A percentile compares a stretch with the other conserved stretches of the same genome.
Conservation (phyloP, 1,140 invertebrate genomes). For the Anthonomus grandis region DNA sequence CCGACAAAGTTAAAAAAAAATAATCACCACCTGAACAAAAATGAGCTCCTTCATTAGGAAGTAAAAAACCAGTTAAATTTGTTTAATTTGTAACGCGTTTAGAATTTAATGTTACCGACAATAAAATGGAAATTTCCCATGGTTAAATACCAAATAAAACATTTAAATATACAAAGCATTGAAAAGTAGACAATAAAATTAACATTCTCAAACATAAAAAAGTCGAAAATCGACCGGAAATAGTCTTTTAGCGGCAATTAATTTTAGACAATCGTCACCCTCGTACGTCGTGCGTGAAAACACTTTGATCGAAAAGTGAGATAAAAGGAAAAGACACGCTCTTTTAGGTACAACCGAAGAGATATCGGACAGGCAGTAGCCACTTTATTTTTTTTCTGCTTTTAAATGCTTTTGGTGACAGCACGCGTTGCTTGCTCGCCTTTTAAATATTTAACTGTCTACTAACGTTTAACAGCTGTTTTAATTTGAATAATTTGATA, state of each 20-base stretch:
- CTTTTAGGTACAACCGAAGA: constrained; percentile 19
- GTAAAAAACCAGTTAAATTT: no score
- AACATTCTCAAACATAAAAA: constrained; percentile 5
- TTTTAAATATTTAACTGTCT: constrained; percentile 2
- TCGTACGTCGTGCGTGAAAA: constrained; percentile 22
- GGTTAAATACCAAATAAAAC: no score
- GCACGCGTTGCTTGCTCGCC: no score
- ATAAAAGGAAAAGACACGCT: constrained; percentile 20
- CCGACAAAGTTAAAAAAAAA: no score
- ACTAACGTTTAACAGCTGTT: constrained; percentile 14
- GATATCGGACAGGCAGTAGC: constrained; percentile 13
- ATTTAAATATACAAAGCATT: no score
- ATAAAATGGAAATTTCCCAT: no score
- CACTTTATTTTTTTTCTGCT: constrained; percentile 12
- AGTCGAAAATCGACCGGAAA: constrained; percentile 2
- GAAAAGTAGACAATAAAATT: constrained; percentile 9
- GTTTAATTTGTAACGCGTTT: no score
- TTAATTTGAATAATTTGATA: constrained; percentile 14
- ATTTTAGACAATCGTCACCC: constrained; percentile 19
- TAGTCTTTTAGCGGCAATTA: constrained; percentile 18
- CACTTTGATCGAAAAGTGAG: constrained; percentile 16
- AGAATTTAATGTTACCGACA: no score
- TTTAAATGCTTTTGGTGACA: constrained; percentile 1
- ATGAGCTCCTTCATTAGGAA: no score
- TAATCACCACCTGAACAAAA: no score